Evolutionary conservation across 1,140 invertebrate genomes (phyloP).

Genomic region (Ceratitis capitata): DNA sequence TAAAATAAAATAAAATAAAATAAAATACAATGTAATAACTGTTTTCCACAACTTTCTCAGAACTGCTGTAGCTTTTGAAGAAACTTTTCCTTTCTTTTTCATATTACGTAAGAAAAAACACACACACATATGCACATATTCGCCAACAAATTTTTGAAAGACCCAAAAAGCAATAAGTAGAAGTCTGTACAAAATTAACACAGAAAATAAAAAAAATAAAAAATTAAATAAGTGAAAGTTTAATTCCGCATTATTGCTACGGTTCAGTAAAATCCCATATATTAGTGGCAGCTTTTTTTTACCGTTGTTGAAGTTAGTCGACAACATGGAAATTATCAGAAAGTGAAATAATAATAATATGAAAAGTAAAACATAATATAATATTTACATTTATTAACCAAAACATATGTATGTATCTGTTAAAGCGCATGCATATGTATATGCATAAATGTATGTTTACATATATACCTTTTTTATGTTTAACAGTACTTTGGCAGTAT

Average conservation of each 20-base stretch:
- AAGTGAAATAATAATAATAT: conserved; percentile 30
- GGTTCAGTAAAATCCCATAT: conserved; percentile 46
- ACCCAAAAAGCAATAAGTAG: not conserved
- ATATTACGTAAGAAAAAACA: not conserved
- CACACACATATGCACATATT: not conserved
- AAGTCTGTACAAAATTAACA: conserved; percentile 15
- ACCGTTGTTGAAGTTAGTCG: not conserved
- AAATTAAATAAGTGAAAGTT: conserved; percentile 61
- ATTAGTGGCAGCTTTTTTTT: not conserved
- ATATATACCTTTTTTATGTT: not conserved
- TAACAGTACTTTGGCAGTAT: not conserved
- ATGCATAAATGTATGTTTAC: not conserved
- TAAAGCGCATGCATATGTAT: no score
- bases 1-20: no score
- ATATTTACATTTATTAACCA: not conserved
- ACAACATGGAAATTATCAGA: conserved; percentile 20
- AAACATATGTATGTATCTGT: not conserved
- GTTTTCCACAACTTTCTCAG: no score
- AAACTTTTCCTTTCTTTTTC: conserved; percentile 1
- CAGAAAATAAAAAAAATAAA: conserved; percentile 35
- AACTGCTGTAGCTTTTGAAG: not conserved
- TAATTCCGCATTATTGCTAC: conserved; percentile 54
- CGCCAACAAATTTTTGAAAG: not conserved
- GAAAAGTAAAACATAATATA: conserved; percentile 11
- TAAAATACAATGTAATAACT: no score